Percentiles rank a stretch among this genome's conserved stretches.
phyloP scores from a whole-genome alignment of 2,797 vertebrate species.

The Ctenopoma kingsleyae region DNA sequence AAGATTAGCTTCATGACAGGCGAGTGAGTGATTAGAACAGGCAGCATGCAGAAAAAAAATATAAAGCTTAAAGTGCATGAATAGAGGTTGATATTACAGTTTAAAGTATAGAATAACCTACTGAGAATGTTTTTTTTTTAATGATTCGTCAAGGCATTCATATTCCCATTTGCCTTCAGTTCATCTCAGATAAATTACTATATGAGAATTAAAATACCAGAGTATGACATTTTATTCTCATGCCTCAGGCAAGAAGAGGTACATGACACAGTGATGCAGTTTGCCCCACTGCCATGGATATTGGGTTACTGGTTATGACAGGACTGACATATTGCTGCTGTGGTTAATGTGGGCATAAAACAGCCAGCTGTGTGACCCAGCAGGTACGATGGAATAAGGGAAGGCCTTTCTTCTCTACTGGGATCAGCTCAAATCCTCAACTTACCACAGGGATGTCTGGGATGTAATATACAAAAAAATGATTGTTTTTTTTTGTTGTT shows the following conservation, averaged over 20 bases:
- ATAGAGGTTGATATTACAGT: constrained; percentile 4
- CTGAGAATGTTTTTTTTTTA: constrained; percentile 8
- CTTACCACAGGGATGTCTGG: constrained; percentile 16
- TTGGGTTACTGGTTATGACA: constrained; percentile 57
- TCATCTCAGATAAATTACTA: constrained; percentile 18
- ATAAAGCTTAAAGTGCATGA: not conserved
- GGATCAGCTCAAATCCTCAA: constrained; percentile 27
- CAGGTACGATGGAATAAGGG: constrained; percentile 30
- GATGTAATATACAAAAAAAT: constrained; percentile 24
- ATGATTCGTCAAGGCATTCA: constrained; percentile 17
- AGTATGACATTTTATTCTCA: constrained; percentile 29
- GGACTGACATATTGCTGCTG: constrained; percentile 45
- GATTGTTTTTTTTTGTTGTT: constrained; percentile 17
- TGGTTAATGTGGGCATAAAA: constrained; percentile 46
- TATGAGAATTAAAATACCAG: constrained; percentile 25
- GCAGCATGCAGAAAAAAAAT: constrained; percentile 1
- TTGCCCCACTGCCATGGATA: constrained; percentile 48
- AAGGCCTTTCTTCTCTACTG: constrained; percentile 32
- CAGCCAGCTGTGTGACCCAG: constrained; percentile 59
- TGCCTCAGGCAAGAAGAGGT: constrained; percentile 17
- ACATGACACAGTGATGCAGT: constrained; percentile 31
- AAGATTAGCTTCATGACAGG: constrained; percentile 22
- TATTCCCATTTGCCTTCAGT: constrained; percentile 13
- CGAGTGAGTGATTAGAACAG: constrained; percentile 40
- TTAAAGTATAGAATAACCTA: constrained; percentile 1